A percentile compares a stretch with the other conserved stretches of the same genome.
Conservation (phyloP, 2,113 vertebrate genomes). For the Noctilio leporinus region DNA sequence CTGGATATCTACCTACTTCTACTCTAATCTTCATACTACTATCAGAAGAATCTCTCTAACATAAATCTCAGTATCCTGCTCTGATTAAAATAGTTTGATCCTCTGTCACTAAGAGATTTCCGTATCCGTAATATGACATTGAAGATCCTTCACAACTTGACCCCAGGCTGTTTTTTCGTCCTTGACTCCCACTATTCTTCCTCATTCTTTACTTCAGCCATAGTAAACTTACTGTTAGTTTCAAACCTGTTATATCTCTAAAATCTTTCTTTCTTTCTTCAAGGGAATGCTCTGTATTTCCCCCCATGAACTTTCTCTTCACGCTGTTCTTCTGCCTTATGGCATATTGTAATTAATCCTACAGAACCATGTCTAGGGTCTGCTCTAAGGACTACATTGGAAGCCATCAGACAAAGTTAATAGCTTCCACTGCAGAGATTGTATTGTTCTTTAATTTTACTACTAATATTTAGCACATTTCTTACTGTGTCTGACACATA, state of each 20-base stretch:
- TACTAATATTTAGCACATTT: not conserved
- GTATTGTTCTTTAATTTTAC: not conserved
- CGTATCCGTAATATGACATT: not conserved
- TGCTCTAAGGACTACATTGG: not conserved
- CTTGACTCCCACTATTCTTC: not conserved
- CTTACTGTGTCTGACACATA: not conserved
- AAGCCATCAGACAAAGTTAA: not conserved
- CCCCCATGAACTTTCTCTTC: not conserved
- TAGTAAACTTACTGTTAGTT: not conserved
- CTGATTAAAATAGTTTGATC: slow-evolving; percentile 22
- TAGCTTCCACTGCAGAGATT: not conserved
- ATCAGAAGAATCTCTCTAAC: not conserved
- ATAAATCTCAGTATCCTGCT: not conserved
- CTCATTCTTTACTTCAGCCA: not conserved
- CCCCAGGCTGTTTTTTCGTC: not conserved
- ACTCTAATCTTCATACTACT: not conserved
- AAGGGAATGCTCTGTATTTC: not conserved
- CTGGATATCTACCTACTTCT: not conserved
- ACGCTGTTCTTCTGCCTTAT: not conserved
- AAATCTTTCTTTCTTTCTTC: not conserved
- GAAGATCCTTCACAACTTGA: not conserved
- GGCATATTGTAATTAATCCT: not conserved
- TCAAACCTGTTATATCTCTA: not conserved
- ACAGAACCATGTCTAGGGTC: not conserved
- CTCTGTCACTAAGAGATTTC: not conserved